Base-by-base conservation (phyloP, 2,888 invertebrate species). In the Melinopterus prodromus region DNA sequence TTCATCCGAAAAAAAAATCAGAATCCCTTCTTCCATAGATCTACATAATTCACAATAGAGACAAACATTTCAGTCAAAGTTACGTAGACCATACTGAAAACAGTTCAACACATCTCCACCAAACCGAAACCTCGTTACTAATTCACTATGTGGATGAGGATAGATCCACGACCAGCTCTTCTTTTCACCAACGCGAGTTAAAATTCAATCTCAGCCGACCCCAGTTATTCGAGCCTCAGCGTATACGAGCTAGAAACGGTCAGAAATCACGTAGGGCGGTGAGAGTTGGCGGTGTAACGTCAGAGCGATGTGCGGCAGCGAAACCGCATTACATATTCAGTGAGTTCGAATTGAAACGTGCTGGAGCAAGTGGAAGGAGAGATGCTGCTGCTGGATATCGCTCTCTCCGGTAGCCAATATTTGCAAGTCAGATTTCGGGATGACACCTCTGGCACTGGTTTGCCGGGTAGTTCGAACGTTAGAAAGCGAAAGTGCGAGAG, bases 341-440 rank as follows among this genome's bases (percentile, higher is more conserved):
- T 84, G 84, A 84, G 84, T 83, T 35, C 85, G 85, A 86, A 86
- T 86, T 86, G 86, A 86, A 86, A 85, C 85, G 85, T 85, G 86
- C 72, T 36, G 69, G 37, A 35, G 79, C 70, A 35, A 38, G 76
- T 71, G 71, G 71, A 38, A 16, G 14, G 74, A 53, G 53, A 1
- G 12, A 26, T 26, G 2, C 26, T 26, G 2, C 26, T 26, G 53
- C 53, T 9, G 53, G 12, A 12, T 7, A 53, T 53, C 53, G 53
- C 53, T 53, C 53, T 53, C 53, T 53, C 2, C 53, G 53, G 53
- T 53, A 53, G 53, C 53, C 53, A 53, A 53, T 74, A 74, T 74
- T 74, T 74, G 74, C 74, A 74, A 74, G 74, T 74, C 74, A 74
- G 36, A 74, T 74, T 53, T 53, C 5, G 53, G 53, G 53, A 12